Base-by-base conservation (phyloP, 1,140 invertebrate genomes). In the Apolygus lucorum region DNA sequence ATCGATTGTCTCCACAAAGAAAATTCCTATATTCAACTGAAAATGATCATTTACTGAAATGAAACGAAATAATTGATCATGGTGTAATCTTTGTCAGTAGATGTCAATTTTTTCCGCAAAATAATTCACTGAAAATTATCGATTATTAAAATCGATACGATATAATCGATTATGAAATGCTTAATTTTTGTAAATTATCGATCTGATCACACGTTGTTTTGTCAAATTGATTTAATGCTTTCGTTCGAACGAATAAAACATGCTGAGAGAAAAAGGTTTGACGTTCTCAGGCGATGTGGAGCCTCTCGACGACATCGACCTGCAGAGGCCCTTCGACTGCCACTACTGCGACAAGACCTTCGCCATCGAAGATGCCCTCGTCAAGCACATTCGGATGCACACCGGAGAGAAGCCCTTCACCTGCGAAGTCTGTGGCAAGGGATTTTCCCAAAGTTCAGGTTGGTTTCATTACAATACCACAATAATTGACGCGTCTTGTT, bases 371-470 rank as follows among this genome's bases (percentile, higher is more conserved):
- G 71, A 74, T 66, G 70, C 71, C 25, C 76, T 85, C 62, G 77
- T 80, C 52, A 81, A 82, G 72, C 84, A 86, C 74, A 80, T 80
- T 74, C 77, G 81, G 70, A 82, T 81, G 72, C 83, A 92, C 78
- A 90, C 88, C 1, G 89, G 85, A 2, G 85, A 86, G 77, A 86
- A 85, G 75, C 86, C 85, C 0, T 88, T 84, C 64, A 73, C 72
- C 21, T 75, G 74, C 71, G 73, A 73, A 24, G 29, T 65, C 26
- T 75, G 74, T 67, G 74, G 74, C 17, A 74, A 74, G 63, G 71
- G 54, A 4, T 59, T 59, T 21, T 59, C 54, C 22, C 54, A 59
- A 59, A 59, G 54, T 24, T 59, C 34, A 49, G 34, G 34, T 49
- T 11, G 17, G 34, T 8, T 49, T 49, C 34, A 17, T 49, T 49